Percentiles rank a stretch among this genome's conserved stretches.
Evolutionary conservation across 2,797 vertebrate genomes (phyloP).

Genomic region (Bradypus variegatus): DNA sequence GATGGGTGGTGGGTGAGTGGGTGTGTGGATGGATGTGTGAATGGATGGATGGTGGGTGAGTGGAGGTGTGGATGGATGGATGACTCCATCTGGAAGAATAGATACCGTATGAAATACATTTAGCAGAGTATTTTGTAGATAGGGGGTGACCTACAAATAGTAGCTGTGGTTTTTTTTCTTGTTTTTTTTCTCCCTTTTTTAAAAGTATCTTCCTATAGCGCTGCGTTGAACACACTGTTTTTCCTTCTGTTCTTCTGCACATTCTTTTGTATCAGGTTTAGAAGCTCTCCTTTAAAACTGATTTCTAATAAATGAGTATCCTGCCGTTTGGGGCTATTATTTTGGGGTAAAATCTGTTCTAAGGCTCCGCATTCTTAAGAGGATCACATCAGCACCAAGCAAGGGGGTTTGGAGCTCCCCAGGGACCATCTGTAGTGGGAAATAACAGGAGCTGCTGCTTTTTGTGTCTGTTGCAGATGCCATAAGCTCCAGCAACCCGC

Average conservation of each 20-base stretch:
- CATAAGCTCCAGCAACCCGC: constrained; percentile 90
- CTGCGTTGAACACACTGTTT: rapidly evolving
- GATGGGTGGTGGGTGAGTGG: too few relatives aligned
- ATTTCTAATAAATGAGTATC: rapidly evolving
- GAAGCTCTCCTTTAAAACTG: background rate
- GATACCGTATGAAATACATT: rapidly evolving
- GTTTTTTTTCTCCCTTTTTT: too few relatives aligned
- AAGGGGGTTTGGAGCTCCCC: rapidly evolving
- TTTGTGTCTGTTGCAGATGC: constrained; percentile 78
- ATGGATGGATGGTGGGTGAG: too few relatives aligned
- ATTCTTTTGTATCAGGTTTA: rapidly evolving
- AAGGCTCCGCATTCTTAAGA: too few relatives aligned
- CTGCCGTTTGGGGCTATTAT: rapidly evolving
- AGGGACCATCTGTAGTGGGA: rapidly evolving
- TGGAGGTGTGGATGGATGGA: too few relatives aligned
- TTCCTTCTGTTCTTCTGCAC: background rate
- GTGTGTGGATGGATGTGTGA: too few relatives aligned
- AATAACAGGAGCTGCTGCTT: rapidly evolving
- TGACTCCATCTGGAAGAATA: too few relatives aligned
- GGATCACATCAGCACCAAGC: rapidly evolving
- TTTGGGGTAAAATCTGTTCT: background rate
- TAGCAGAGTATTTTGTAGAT: rapidly evolving
- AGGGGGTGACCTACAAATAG: rapidly evolving
- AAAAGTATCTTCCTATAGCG: background rate
- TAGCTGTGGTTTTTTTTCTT: rapidly evolving